These are phyloP conservation scores for Cairina moschata DNA, from an alignment of 2,113 vertebrate genomes.

Conservation along the genomic window DNA sequence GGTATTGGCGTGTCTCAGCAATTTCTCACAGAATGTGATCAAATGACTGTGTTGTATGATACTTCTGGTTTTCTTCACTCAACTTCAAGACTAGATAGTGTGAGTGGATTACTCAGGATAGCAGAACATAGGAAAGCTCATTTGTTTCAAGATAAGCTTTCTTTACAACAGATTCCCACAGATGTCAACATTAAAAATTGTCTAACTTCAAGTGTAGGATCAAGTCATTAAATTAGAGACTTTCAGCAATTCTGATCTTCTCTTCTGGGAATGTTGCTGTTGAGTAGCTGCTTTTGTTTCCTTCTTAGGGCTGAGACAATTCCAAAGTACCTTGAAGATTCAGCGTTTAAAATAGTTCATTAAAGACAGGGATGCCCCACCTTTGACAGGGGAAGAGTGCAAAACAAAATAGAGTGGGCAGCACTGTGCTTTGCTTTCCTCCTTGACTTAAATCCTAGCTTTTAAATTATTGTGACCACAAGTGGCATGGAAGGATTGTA, in stretches of 20 bases:
- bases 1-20: neutral
- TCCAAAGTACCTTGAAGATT: neutral
- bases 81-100: neutral
- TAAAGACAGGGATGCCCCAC: neutral
- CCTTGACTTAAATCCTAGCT: neutral
- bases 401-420: neutral
- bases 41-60: neutral
- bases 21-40: neutral
- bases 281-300: neutral
- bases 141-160: fast-evolving
- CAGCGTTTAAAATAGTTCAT: neutral
- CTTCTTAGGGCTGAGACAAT: neutral
- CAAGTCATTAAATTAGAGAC: neutral
- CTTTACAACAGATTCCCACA: neutral
- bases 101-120: neutral
- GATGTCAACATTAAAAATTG: neutral
- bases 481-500: neutral
- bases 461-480: neutral
- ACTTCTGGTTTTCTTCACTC: neutral
- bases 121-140: neutral
- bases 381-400: neutral
- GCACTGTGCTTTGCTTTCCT: neutral
- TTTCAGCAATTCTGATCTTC: neutral
- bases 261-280: neutral
- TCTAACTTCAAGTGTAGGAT: neutral